phyloP scores from a whole-genome alignment of 1,140 invertebrate genomes.

The Bombus superbus region DNA sequence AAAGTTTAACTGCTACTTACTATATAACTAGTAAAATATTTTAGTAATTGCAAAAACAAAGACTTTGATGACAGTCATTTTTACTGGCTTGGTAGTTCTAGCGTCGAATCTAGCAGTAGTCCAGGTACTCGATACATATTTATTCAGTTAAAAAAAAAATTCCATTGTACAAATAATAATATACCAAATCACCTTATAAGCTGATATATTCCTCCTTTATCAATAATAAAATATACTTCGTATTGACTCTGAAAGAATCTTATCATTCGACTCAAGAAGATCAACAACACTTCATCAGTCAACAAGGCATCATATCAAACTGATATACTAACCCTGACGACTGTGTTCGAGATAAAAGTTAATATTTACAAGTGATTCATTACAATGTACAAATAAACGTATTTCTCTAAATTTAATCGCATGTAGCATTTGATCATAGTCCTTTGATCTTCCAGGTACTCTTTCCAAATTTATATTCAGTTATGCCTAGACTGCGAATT shows the following conservation, averaged over 20 bases:
- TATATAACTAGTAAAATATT: too few relatives aligned
- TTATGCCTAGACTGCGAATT: not conserved
- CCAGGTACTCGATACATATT: not conserved
- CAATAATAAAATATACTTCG: not conserved
- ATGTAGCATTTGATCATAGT: not conserved
- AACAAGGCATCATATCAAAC: slow-evolving; percentile 1
- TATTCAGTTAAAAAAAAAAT: not conserved
- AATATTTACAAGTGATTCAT: not conserved
- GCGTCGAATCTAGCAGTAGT: too few relatives aligned
- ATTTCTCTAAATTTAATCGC: not conserved
- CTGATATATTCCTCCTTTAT: not conserved
- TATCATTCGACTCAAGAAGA: not conserved
- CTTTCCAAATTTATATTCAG: not conserved
- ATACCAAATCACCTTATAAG: not conserved
- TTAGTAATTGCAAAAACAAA: too few relatives aligned
- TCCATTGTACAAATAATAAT: not conserved
- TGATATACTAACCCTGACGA: not conserved
- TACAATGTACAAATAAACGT: not conserved
- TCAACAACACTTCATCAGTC: not conserved
- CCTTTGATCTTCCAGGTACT: not conserved
- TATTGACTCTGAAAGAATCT: not conserved
- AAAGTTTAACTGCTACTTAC: too few relatives aligned
- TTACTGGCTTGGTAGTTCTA: too few relatives aligned
- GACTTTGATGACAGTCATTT: too few relatives aligned
- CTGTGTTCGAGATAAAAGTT: not conserved